Conservation (phyloP, 1,140 invertebrate genomes). For the Scylla paramamosain region DNA sequence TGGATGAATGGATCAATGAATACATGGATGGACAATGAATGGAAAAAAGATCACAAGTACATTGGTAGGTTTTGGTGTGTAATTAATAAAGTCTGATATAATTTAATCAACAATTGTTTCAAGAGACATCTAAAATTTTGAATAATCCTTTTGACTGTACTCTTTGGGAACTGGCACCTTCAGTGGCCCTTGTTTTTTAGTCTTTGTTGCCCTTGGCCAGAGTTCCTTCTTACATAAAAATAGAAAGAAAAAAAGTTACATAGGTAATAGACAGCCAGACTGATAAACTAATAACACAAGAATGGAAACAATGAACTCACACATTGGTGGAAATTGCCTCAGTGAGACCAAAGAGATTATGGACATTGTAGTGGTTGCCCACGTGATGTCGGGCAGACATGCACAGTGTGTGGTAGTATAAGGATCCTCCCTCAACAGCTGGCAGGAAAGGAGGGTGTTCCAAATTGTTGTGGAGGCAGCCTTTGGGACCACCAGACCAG, state of each 20-base stretch:
- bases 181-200: too few relatives aligned
- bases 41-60: not conserved
- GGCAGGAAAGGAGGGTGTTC: constrained; percentile 79
- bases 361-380: constrained; percentile 80
- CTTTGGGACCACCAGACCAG: constrained; percentile 79
- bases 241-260: too few relatives aligned
- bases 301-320: constrained; percentile 61
- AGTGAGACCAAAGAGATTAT: constrained; percentile 81
- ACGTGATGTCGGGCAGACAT: constrained; percentile 72
- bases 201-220: too few relatives aligned
- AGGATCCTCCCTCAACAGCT: constrained; percentile 59
- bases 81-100: not conserved
- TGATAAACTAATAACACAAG: too few relatives aligned
- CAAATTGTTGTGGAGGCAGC: constrained; percentile 76
- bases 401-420: constrained; percentile 75
- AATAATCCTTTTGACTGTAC: too few relatives aligned
- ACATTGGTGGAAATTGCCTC: constrained; percentile 86
- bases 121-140: not conserved
- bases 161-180: too few relatives aligned
- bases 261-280: too few relatives aligned
- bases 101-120: not conserved
- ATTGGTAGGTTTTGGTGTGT: not conserved
- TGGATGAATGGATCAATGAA: not conserved
- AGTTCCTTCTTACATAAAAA: too few relatives aligned
- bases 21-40: not conserved